phyloP scores from a whole-genome alignment of 2,888 invertebrate genomes.

The Charanyca ferruginea region DNA sequence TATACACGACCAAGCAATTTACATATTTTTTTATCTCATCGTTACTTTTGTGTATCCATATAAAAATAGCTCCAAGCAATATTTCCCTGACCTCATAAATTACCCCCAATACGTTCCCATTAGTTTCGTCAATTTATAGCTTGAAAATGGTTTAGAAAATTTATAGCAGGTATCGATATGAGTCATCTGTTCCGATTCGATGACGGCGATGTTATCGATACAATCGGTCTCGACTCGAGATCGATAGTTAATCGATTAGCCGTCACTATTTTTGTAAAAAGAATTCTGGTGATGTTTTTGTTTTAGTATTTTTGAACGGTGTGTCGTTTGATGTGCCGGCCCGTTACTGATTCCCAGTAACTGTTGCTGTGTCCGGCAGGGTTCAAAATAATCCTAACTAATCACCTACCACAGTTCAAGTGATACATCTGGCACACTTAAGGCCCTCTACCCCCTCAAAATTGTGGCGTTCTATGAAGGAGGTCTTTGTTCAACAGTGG shows the following conservation, averaged over 20 bases:
- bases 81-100: slow-evolving; percentile 59
- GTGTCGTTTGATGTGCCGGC: background rate
- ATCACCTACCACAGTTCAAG: too few relatives aligned
- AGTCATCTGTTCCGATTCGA: slow-evolving; percentile 45
- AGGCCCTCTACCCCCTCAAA: too few relatives aligned
- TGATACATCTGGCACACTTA: too few relatives aligned
- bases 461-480: too few relatives aligned
- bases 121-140: slow-evolving; percentile 50
- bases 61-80: slow-evolving; percentile 48
- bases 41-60: slow-evolving; percentile 36
- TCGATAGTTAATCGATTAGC: slow-evolving; percentile 37
- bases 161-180: slow-evolving; percentile 52
- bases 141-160: slow-evolving; percentile 49
- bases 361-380: too few relatives aligned
- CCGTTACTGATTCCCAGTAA: too few relatives aligned
- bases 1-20: slow-evolving; percentile 8
- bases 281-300: background rate
- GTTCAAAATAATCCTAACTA: too few relatives aligned
- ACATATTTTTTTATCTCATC: slow-evolving; percentile 39
- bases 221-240: slow-evolving; percentile 26
- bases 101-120: slow-evolving; percentile 37
- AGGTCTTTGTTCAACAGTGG: too few relatives aligned
- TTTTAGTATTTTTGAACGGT: background rate
- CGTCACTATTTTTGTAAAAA: slow-evolving; percentile 13
- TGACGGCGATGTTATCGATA: slow-evolving; percentile 48